Evolutionary conservation across 2,797 vertebrate species (phyloP).

Genomic region (Enteromius argenteus): DNA sequence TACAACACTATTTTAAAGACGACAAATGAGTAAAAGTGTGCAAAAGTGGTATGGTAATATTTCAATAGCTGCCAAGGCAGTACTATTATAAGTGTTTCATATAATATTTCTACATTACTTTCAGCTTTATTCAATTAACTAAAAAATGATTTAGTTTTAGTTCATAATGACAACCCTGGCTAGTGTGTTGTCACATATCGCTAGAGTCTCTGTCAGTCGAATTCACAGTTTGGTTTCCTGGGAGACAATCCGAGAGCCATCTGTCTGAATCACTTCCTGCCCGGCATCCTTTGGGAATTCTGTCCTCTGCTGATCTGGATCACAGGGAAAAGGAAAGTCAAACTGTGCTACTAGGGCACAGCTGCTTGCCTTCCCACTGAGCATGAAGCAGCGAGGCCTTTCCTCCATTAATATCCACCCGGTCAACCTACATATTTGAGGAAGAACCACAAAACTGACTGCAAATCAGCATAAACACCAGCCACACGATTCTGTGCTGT

Average conservation of each 20-base stretch:
- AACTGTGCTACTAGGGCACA: slow-evolving; percentile 23
- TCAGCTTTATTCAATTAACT: not conserved
- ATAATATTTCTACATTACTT: not conserved
- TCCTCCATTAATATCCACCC: slow-evolving; percentile 24
- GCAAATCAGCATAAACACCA: not conserved
- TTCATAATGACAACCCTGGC: not conserved
- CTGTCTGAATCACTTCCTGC: slow-evolving; percentile 47
- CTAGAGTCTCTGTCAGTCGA: not conserved
- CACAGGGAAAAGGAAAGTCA: not conserved
- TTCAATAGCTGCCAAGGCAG: not conserved
- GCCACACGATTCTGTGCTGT: not conserved
- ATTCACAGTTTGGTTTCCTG: not conserved
- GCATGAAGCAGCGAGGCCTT: not conserved
- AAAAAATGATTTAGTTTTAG: not conserved
- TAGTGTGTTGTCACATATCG: not conserved
- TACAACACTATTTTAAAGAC: not conserved
- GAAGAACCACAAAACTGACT: not conserved
- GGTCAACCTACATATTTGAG: not conserved
- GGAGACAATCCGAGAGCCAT: slow-evolving; percentile 22
- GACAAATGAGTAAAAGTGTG: not conserved
- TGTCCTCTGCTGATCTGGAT: not conserved
- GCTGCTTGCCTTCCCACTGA: not conserved
- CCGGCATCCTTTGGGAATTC: slow-evolving; percentile 38
- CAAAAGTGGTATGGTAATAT: not conserved
- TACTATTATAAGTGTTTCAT: not conserved